These are phyloP conservation scores for Aphelenchoides besseyi DNA, from an alignment of 1,140 invertebrate genomes.

Conservation along the genomic window DNA sequence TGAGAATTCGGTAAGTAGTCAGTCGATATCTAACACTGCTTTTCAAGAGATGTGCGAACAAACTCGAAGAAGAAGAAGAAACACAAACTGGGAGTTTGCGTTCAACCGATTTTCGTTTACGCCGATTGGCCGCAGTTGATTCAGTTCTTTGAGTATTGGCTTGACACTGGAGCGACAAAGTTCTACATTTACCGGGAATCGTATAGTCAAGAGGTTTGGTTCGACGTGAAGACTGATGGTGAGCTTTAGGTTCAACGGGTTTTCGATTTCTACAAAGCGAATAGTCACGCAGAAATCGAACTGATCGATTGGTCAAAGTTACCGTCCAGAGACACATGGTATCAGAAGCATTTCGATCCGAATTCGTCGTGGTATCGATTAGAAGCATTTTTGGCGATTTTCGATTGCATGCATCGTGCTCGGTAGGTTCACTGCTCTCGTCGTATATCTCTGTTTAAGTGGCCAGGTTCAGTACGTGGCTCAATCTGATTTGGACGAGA, in stretches of 20 bases:
- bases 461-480: constrained; percentile 24
- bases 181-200: constrained; percentile 38
- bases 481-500: constrained; percentile 29
- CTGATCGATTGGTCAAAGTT: constrained; percentile 27
- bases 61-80: too few species aligned
- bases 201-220: constrained; percentile 18
- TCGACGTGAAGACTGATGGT: too few species aligned
- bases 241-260: neutral
- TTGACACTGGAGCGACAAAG: constrained; percentile 24
- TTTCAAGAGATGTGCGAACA: too few species aligned
- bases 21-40: too few species aligned
- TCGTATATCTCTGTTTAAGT: neutral
- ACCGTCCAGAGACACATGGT: neutral
- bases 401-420: constrained; percentile 31
- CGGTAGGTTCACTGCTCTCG: constrained; percentile 17
- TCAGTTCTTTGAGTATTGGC: constrained; percentile 32
- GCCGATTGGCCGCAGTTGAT: constrained; percentile 25
- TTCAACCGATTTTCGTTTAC: constrained; percentile 30
- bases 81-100: constrained; percentile 31
- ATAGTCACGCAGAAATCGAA: constrained; percentile 11
- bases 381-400: constrained; percentile 29
- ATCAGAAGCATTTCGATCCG: constrained; percentile 2
- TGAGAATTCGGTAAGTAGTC: neutral
- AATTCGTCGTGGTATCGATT: constrained; percentile 33
- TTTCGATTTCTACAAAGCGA: neutral